Base-by-base conservation (phyloP, 2,797 vertebrate genomes). In the Australoheros facetus region DNA sequence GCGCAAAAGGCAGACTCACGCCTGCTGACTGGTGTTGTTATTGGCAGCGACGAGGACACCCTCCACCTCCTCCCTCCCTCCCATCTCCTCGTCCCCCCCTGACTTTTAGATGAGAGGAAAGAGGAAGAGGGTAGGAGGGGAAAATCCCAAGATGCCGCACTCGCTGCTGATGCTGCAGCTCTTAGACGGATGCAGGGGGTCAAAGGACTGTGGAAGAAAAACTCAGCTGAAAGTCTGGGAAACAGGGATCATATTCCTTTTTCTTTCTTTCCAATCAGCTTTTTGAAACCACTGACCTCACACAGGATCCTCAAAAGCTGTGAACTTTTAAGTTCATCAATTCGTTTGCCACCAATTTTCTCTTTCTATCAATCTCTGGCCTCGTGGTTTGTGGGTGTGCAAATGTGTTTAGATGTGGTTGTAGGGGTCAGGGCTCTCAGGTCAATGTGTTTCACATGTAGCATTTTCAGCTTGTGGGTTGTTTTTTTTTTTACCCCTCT, bases 131-230 rank as follows among this genome's bases (percentile, higher is more conserved):
- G 81, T 54, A 74, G 78, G 85, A 86, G 82, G 89, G 85, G 91
- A 83, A 93, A 94, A 89, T 92, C 93, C 93, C 90, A 82, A 80
- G 88, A 77, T 51, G 80, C 75, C 26, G 2, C 17, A 8, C 37
- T 77, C 79, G 79, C 2, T 90, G 92, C 92, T 94, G 93, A 94
- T 89, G 85, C 82, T 83, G 93, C 91, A 90, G 32, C 70, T 76
- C 79, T 79, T 17, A 54, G 75, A 69, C 9, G 62, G 88, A 89
- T 64, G 75, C 77, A 28, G n/a, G 77, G 82, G 80, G 75, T 88
- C 84, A 45, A 28, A 70, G 81, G 78, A 56, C 48, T 2, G 14
- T 34, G 45, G 64, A 76, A 60, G 62, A 75, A 77, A 78, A 76
- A 69, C 37, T 54, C 74, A 4, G 56, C 80, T 30, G 78, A 82